Percentiles rank a stretch among this genome's conserved stretches.
These are phyloP conservation scores for Shargacucullia verbasci DNA, from an alignment of 2,888 invertebrate genomes.

Conservation along the genomic window DNA sequence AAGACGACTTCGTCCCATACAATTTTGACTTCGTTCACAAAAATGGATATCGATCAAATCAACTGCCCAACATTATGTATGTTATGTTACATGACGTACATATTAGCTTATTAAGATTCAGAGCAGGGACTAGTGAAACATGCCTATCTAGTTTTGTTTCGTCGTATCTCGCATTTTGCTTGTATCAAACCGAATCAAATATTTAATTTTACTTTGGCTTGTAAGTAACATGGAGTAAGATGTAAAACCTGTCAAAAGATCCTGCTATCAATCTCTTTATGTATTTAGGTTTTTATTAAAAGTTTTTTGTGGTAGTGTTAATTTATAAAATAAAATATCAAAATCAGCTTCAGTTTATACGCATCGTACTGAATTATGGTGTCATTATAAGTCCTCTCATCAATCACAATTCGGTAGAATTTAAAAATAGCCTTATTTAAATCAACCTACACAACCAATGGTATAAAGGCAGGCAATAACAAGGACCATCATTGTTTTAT, in stretches of 20 bases:
- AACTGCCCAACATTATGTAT: slow-evolving; percentile 15
- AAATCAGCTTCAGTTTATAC: background rate
- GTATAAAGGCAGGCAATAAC: slow-evolving; percentile 45
- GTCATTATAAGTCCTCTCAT: slow-evolving; percentile 18
- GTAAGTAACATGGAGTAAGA: background rate
- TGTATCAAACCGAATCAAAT: slow-evolving; percentile 13
- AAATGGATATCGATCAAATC: slow-evolving; percentile 10
- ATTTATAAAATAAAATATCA: too few species aligned
- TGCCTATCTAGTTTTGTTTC: slow-evolving; percentile 16
- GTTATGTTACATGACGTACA: too few species aligned
- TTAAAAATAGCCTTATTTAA: slow-evolving; percentile 30
- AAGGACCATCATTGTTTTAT: slow-evolving; percentile 59
- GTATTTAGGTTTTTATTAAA: slow-evolving; percentile 2
- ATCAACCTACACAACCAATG: slow-evolving; percentile 24
- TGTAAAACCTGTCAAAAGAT: slow-evolving; percentile 16
- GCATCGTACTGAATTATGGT: background rate
- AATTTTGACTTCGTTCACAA: slow-evolving; percentile 1
- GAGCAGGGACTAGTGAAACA: slow-evolving; percentile 34
- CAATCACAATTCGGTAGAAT: slow-evolving; percentile 14
- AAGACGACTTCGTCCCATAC: background rate
- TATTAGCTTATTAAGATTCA: slow-evolving; percentile 22
- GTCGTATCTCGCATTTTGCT: slow-evolving; percentile 11
- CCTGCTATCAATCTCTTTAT: slow-evolving; percentile 8
- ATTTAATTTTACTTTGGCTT: too few species aligned
- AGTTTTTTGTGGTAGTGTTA: slow-evolving; percentile 6